Evolutionary conservation across 1,140 invertebrate species (phyloP).

Genomic region (Caenorhabditis remanei): DNA sequence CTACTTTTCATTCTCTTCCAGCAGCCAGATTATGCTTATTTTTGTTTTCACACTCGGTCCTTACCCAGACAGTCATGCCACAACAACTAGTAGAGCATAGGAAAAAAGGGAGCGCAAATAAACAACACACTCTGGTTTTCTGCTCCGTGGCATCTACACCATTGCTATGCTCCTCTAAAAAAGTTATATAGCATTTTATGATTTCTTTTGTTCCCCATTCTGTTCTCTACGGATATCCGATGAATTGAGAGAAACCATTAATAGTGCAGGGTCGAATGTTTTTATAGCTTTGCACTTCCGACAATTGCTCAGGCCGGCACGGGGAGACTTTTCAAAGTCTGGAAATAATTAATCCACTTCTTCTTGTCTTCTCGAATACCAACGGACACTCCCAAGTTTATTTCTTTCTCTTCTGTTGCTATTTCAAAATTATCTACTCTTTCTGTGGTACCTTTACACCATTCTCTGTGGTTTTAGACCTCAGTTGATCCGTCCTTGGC

Average conservation of each 20-base stretch:
- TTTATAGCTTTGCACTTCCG: constrained; percentile 15
- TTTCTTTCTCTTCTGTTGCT: no score
- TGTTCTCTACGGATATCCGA: not conserved
- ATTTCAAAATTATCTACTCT: no score
- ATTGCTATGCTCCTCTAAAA: not conserved
- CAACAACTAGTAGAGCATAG: constrained; percentile 26
- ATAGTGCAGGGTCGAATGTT: not conserved
- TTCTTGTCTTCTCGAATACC: no score
- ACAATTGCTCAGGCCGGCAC: not conserved
- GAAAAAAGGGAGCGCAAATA: constrained; percentile 20
- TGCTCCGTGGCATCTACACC: not conserved
- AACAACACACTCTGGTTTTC: constrained; percentile 17
- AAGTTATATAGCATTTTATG: constrained; percentile 9
- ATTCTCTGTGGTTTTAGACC: no score
- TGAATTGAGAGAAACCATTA: not conserved
- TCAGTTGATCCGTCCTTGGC: no score
- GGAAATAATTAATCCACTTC: no score
- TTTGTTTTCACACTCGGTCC: not conserved
- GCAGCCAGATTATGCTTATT: constrained; percentile 37
- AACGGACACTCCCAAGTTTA: no score
- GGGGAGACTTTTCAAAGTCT: not conserved
- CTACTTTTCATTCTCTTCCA: no score
- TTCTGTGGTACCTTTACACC: no score
- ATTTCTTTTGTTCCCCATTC: no score
- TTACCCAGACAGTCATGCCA: not conserved